These are phyloP conservation scores for Cataglyphis altisquamis DNA, from an alignment of 2,888 invertebrate genomes.

Conservation along the genomic window DNA sequence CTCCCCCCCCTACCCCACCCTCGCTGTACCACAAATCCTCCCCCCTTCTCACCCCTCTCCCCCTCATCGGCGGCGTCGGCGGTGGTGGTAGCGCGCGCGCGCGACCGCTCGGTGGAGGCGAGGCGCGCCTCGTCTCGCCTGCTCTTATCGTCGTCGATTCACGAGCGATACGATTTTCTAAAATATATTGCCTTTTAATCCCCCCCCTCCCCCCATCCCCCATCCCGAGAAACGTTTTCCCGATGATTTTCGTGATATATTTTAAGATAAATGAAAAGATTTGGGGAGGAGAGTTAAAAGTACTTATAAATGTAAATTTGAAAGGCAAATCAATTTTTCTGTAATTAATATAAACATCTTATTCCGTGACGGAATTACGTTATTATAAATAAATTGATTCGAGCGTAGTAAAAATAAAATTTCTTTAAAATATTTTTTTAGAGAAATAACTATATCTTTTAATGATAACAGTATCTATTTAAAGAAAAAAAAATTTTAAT, in stretches of 20 bases:
- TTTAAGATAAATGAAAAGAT: background rate
- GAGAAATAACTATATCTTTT: background rate
- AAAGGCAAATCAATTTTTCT: background rate
- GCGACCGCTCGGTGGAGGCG: slow-evolving; percentile 74
- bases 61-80: slow-evolving; percentile 57
- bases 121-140: slow-evolving; percentile 58
- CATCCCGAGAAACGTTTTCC: background rate
- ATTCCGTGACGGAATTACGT: background rate
- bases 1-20: slow-evolving; percentile 63
- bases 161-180: slow-evolving; percentile 67
- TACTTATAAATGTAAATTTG: background rate
- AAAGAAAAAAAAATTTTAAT: too few relatives aligned
- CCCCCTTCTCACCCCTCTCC: slow-evolving; percentile 63
- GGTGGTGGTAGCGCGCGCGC: slow-evolving; percentile 53
- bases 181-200: slow-evolving; percentile 14
- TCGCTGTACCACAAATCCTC: slow-evolving; percentile 67
- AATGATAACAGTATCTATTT: background rate
- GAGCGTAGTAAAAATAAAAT: background rate
- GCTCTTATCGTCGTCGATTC: slow-evolving; percentile 61
- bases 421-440: background rate
- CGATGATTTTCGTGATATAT: background rate
- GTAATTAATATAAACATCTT: background rate
- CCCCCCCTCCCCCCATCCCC: too few relatives aligned
- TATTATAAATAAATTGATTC: background rate
- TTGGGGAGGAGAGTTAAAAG: background rate